phyloP scores from a whole-genome alignment of 2,888 invertebrate species.

The Hypomecis punctinalis region DNA sequence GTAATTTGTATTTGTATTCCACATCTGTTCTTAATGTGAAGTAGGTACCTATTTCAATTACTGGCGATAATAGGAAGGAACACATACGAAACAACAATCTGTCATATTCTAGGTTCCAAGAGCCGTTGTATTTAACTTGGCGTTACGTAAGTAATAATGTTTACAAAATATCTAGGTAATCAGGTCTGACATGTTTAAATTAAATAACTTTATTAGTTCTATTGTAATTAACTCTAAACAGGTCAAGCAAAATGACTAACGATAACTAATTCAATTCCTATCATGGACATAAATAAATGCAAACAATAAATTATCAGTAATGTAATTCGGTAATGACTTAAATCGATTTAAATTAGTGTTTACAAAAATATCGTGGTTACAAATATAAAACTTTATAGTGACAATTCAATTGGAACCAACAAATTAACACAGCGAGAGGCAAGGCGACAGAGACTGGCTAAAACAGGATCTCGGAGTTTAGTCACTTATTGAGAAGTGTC shows the following conservation, averaged over 20 bases:
- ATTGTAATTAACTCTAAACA: constrained; percentile 25
- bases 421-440: not conserved
- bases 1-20: not conserved
- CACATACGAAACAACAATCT: not conserved
- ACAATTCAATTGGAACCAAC: not conserved
- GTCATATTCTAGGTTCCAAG: not conserved
- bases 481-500: constrained; percentile 15
- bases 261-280: constrained; percentile 16
- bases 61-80: not conserved
- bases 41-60: not conserved
- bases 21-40: not conserved
- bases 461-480: constrained; percentile 27
- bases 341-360: not conserved
- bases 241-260: constrained; percentile 17
- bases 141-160: constrained; percentile 33
- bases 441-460: not conserved
- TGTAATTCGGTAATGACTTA: constrained; percentile 9
- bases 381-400: not conserved
- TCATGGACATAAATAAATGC: constrained; percentile 9
- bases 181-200: constrained; percentile 9
- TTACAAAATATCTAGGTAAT: constrained; percentile 31
- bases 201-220: constrained; percentile 17
- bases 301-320: constrained; percentile 8
- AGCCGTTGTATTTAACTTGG: constrained; percentile 23
- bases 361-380: not conserved